phyloP scores from a whole-genome alignment of 1,140 invertebrate species.

The Sarcophaga peregrina region DNA sequence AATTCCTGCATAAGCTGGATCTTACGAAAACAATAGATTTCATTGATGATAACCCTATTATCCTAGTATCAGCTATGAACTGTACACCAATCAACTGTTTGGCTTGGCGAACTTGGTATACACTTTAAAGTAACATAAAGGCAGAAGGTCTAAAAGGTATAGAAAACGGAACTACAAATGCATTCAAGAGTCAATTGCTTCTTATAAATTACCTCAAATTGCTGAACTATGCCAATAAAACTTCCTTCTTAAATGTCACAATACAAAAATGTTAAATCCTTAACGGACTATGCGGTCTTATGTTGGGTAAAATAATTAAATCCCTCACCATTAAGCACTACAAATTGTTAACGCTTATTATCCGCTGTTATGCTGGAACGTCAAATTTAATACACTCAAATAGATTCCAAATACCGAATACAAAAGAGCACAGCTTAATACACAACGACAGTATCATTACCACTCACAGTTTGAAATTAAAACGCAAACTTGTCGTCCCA shows the following conservation, averaged over 20 bases:
- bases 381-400: slow-evolving; percentile 30
- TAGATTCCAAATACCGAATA: background rate
- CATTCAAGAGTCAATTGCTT: background rate
- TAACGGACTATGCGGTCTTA: background rate
- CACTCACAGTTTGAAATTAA: slow-evolving; percentile 32
- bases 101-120: too few species aligned
- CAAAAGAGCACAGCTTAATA: background rate
- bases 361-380: background rate
- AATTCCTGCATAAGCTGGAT: too few species aligned
- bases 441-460: slow-evolving; percentile 1
- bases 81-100: too few species aligned
- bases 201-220: background rate
- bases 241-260: slow-evolving; percentile 5
- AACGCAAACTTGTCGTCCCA: background rate
- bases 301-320: background rate
- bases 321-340: background rate
- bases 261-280: background rate
- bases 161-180: too few species aligned
- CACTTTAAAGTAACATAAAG: too few species aligned
- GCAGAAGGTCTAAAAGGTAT: too few species aligned
- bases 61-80: too few species aligned
- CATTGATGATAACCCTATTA: too few species aligned
- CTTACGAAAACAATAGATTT: too few species aligned
- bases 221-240: background rate
- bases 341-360: background rate